A percentile compares a stretch with the other conserved stretches of the same genome.
These are phyloP conservation scores for Astropecten irregularis DNA, from an alignment of 53 echinoderm and acorn worm genomes.

Conservation along the genomic window DNA sequence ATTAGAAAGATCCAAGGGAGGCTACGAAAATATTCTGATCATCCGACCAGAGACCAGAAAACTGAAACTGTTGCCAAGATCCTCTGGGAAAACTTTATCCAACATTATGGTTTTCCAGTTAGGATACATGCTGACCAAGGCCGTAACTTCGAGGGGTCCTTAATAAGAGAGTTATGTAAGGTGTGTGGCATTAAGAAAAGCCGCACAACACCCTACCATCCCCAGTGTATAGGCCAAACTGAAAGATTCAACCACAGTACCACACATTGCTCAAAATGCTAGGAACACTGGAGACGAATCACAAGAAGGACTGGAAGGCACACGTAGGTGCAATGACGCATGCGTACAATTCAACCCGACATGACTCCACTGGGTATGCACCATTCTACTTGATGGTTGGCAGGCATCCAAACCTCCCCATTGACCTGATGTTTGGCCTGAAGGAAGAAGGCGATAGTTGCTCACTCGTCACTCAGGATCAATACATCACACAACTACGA, in stretches of 20 bases:
- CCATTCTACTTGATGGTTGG: slow-evolving; percentile 46
- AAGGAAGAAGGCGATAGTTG: background rate
- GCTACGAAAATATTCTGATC: slow-evolving; percentile 33
- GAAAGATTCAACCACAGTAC: slow-evolving; percentile 71
- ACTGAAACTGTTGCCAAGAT: slow-evolving; percentile 56
- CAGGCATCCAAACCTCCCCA: slow-evolving; percentile 18
- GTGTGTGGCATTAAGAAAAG: background rate
- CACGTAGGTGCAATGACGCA: slow-evolving; percentile 33
- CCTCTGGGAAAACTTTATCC: slow-evolving; percentile 59
- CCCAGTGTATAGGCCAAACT: background rate
- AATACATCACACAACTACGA: slow-evolving; percentile 7
- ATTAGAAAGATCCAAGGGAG: slow-evolving; percentile 46
- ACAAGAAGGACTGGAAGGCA: slow-evolving; percentile 55
- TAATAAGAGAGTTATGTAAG: slow-evolving; percentile 10
- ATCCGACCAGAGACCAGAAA: slow-evolving; percentile 62
- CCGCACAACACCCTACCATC: slow-evolving; percentile 41
- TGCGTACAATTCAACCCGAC: slow-evolving; percentile 31
- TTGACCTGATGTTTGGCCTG: slow-evolving; percentile 17
- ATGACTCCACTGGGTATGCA: slow-evolving; percentile 33
- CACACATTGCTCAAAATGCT: slow-evolving; percentile 58
- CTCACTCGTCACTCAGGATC: background rate
- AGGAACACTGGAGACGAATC: slow-evolving; percentile 24
- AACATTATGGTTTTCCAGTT: slow-evolving; percentile 61
- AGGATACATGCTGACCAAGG: slow-evolving; percentile 72
- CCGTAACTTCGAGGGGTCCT: slow-evolving; percentile 41